Conservation (phyloP, 1,140 invertebrate genomes). For the Pogonomyrmex californicus region DNA sequence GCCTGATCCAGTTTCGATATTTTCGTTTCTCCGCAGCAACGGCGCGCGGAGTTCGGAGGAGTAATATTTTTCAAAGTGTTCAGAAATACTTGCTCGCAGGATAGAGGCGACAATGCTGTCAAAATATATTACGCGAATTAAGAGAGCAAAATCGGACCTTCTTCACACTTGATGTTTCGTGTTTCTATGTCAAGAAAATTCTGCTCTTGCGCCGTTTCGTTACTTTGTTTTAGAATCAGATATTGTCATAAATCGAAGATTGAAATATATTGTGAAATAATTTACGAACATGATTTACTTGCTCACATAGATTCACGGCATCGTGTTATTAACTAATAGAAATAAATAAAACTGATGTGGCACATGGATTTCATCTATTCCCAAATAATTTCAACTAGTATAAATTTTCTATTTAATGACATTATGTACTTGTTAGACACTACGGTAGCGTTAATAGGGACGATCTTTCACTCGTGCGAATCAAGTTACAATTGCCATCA, state of each 20-base stretch:
- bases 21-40: constrained; percentile 1
- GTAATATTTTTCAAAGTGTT: constrained; percentile 18
- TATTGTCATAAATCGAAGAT: background rate
- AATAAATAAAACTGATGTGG: background rate
- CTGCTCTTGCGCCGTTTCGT: background rate
- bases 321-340: background rate
- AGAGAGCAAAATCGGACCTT: background rate
- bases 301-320: background rate
- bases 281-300: background rate
- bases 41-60: background rate
- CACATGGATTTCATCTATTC: background rate
- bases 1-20: background rate
- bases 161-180: background rate
- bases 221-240: background rate
- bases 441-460: background rate
- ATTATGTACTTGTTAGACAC: background rate
- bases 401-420: constrained; percentile 8
- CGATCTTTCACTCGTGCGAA: constrained; percentile 7
- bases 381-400: background rate
- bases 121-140: background rate
- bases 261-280: background rate
- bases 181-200: background rate
- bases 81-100: background rate
- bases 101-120: background rate
- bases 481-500: constrained; percentile 27